Evolutionary conservation across 2,888 invertebrate species (phyloP).

Genomic region (Muscina levida): DNA sequence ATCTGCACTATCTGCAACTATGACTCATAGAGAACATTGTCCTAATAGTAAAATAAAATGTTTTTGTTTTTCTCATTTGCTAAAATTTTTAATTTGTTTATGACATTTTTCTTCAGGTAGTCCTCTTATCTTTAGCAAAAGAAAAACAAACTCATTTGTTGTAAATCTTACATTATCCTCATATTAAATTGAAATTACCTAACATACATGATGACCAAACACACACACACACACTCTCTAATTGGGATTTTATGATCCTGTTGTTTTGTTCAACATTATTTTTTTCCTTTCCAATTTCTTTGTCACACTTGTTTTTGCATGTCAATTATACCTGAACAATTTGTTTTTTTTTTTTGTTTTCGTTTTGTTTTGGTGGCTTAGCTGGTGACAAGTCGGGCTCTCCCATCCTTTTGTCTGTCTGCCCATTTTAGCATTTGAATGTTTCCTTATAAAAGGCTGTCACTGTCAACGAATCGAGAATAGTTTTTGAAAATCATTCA

Average conservation of each 20-base stretch:
- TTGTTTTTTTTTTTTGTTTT: constrained; percentile 26
- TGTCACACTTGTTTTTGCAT: constrained; percentile 9
- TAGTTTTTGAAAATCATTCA: constrained; percentile 19
- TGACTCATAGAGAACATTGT: too few species aligned
- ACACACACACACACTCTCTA: constrained; percentile 36
- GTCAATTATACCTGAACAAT: constrained; percentile 15
- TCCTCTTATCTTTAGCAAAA: background rate
- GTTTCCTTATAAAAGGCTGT: constrained; percentile 15
- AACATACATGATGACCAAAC: too few species aligned
- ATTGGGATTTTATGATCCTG: constrained; percentile 48
- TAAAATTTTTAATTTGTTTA: background rate
- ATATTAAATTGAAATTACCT: constrained; percentile 18
- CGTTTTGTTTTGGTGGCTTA: too few species aligned
- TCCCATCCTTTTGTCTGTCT: background rate
- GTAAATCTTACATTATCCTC: background rate
- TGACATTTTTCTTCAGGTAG: too few species aligned
- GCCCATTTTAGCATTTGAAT: constrained; percentile 13
- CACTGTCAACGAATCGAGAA: background rate
- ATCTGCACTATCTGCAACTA: too few species aligned
- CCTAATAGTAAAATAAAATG: too few species aligned
- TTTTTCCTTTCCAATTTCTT: background rate
- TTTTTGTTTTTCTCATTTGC: background rate
- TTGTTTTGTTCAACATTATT: background rate
- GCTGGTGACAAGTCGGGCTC: background rate
- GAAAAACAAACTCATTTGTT: background rate